Evolutionary conservation across 2,888 invertebrate genomes (phyloP).

Genomic region (Melipona bicolor): DNA sequence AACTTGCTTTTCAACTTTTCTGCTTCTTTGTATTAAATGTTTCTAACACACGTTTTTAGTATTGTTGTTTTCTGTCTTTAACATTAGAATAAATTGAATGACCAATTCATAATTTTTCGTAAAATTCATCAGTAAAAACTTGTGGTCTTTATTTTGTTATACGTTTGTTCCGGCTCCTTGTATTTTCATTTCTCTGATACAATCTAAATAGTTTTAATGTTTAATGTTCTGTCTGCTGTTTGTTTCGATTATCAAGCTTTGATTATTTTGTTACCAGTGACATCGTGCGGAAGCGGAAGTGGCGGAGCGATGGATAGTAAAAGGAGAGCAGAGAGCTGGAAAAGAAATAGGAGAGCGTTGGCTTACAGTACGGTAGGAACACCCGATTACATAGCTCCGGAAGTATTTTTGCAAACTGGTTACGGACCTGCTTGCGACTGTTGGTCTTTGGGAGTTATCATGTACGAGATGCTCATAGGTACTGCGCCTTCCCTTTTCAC

Average conservation of each 20-base stretch:
- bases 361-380: conserved; percentile 98
- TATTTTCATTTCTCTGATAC: no score
- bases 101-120: no score
- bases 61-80: not conserved
- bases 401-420: conserved; percentile 98
- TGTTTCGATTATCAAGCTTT: not conserved
- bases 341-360: conserved; percentile 97
- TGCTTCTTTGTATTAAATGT: not conserved
- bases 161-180: no score
- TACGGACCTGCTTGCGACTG: conserved; percentile 99
- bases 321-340: conserved; percentile 99
- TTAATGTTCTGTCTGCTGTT: not conserved
- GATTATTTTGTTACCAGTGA: conserved; percentile 71
- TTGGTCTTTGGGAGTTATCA: conserved; percentile 99
- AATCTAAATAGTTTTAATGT: no score
- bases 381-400: conserved; percentile 99
- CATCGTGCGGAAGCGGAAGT: conserved; percentile 82
- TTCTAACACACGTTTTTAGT: not conserved
- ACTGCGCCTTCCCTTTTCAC: conserved; percentile 19
- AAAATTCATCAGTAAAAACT: no score
- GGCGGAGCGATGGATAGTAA: conserved; percentile 98
- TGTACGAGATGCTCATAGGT: conserved; percentile 99
- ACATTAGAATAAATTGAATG: no score
- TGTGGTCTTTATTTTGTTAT: no score
- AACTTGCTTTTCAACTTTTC: not conserved